phyloP scores from a whole-genome alignment of 2,797 vertebrate species.

The Enteromius argenteus region DNA sequence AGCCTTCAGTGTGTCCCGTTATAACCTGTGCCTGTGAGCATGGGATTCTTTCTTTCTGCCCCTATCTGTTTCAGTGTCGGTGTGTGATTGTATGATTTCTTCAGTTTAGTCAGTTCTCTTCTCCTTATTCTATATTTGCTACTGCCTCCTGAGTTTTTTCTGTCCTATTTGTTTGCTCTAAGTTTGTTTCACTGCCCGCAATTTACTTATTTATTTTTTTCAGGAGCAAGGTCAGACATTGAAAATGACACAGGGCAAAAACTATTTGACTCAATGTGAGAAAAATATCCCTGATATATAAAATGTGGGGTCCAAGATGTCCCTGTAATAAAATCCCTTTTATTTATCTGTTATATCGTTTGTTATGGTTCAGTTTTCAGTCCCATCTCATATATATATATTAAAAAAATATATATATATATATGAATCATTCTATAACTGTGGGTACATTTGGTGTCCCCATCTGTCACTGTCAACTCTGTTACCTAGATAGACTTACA shows the following conservation, averaged over 20 bases:
- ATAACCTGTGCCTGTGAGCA: not conserved
- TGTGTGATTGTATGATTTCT: not conserved
- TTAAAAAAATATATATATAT: too few relatives aligned
- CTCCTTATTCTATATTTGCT: not conserved
- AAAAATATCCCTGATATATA: not conserved
- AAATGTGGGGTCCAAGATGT: not conserved
- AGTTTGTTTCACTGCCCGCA: not conserved
- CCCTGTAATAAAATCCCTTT: not conserved
- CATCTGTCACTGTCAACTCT: too few relatives aligned
- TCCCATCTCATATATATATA: too few relatives aligned
- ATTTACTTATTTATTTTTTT: not conserved
- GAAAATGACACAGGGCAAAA: not conserved
- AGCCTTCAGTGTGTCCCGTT: conserved; percentile 24
- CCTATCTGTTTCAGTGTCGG: conserved; percentile 6
- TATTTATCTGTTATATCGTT: not conserved
- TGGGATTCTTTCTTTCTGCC: not conserved
- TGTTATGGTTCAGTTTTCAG: not conserved
- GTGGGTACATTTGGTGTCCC: too few relatives aligned
- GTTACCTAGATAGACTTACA: too few relatives aligned
- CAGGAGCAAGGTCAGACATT: not conserved
- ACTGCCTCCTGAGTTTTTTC: not conserved
- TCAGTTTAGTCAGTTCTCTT: conserved; percentile 6
- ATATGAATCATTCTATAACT: too few relatives aligned
- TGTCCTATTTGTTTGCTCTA: not conserved
- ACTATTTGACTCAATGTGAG: not conserved